A percentile compares a stretch with the other conserved stretches of the same genome.
Evolutionary conservation across 2,888 invertebrate genomes (phyloP).

Genomic region (Priocnemis perturbator): DNA sequence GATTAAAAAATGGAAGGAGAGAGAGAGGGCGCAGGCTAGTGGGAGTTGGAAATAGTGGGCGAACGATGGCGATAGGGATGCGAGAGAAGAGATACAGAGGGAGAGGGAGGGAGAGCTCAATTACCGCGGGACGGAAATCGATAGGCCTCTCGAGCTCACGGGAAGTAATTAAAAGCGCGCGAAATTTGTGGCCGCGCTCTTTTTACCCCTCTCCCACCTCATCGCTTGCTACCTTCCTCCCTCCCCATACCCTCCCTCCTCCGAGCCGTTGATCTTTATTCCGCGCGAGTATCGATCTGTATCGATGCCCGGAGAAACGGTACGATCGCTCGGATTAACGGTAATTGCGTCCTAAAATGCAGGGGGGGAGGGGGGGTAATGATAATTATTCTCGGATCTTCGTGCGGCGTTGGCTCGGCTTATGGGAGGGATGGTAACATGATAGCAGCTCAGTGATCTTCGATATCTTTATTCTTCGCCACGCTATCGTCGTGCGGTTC

Average conservation of each 20-base stretch:
- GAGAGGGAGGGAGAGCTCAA: slow-evolving; percentile 37
- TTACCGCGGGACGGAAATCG: slow-evolving; percentile 51
- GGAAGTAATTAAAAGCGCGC: slow-evolving; percentile 57
- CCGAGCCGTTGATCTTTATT: slow-evolving; percentile 45
- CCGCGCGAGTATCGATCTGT: slow-evolving; percentile 32
- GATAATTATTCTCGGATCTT: slow-evolving; percentile 44
- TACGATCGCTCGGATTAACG: slow-evolving; percentile 36
- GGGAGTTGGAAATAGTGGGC: too few relatives aligned
- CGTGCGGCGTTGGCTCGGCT: background rate
- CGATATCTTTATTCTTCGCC: background rate
- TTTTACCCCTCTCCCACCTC: slow-evolving; percentile 18
- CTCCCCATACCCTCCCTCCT: slow-evolving; percentile 23
- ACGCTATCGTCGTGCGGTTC: background rate
- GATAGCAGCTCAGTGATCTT: background rate
- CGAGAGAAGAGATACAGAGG: background rate
- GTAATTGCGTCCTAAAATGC: slow-evolving; percentile 40
- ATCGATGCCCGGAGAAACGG: slow-evolving; percentile 22
- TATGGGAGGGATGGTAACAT: background rate
- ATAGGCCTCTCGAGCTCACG: slow-evolving; percentile 47
- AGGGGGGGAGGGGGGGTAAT: slow-evolving; percentile 24
- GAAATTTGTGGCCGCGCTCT: slow-evolving; percentile 52
- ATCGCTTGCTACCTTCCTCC: background rate
- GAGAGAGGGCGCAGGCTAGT: background rate
- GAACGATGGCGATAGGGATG: too few relatives aligned
- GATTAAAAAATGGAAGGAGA: slow-evolving; percentile 41